A percentile compares a stretch with the other conserved stretches of the same genome.
phyloP scores from a whole-genome alignment of 2,888 invertebrate species.

The Alcis repandata region DNA sequence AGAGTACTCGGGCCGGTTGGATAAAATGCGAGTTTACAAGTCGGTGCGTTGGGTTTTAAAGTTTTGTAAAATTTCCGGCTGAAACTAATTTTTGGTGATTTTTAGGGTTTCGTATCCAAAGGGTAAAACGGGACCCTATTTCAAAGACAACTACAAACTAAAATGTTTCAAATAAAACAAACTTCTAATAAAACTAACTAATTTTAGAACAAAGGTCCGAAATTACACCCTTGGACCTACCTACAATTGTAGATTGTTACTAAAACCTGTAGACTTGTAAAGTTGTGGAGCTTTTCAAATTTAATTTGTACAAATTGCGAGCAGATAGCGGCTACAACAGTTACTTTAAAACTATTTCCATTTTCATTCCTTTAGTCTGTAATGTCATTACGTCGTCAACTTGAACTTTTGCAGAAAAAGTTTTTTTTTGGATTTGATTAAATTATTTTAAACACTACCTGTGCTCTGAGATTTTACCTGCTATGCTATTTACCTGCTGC shows the following conservation, averaged over 20 bases:
- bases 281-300: constrained; percentile 1
- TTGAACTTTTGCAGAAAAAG: constrained; percentile 1
- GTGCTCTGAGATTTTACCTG: too few relatives aligned
- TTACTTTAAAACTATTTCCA: constrained; percentile 16
- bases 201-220: too few relatives aligned
- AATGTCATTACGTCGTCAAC: constrained; percentile 4
- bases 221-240: background rate
- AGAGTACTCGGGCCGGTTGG: constrained; percentile 51
- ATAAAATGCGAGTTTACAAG: constrained; percentile 4
- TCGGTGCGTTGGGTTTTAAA: background rate
- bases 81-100: too few relatives aligned
- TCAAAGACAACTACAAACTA: too few relatives aligned
- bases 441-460: too few relatives aligned
- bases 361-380: constrained; percentile 9
- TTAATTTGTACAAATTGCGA: constrained; percentile 2
- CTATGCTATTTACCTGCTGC: too few relatives aligned
- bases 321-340: constrained; percentile 6
- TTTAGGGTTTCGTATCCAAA: too few relatives aligned
- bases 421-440: background rate
- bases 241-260: background rate
- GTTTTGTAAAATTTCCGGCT: too few relatives aligned
- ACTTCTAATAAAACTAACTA: too few relatives aligned
- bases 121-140: too few relatives aligned
- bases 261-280: constrained; percentile 3
- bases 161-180: too few relatives aligned